phyloP scores from a whole-genome alignment of 2,797 vertebrate species.

The Thaleichthys pacificus region DNA sequence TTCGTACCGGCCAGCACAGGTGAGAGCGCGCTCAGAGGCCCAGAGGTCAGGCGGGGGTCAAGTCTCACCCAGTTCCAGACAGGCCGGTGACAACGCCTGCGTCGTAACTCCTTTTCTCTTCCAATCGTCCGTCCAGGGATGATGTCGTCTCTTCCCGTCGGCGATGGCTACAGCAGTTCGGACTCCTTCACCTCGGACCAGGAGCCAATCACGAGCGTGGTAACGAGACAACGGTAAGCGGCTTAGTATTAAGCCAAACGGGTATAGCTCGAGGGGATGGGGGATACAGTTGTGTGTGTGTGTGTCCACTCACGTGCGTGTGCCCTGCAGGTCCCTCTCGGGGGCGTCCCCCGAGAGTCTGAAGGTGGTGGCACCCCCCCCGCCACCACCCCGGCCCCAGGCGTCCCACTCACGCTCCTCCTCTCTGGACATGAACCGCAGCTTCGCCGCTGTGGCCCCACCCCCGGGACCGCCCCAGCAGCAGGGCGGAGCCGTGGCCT shows the following conservation, averaged over 20 bases:
- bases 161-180: slow-evolving; percentile 97
- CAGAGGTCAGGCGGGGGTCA: too few species aligned
- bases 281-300: not conserved
- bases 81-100: not conserved
- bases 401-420: slow-evolving; percentile 95
- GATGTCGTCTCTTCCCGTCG: slow-evolving; percentile 58
- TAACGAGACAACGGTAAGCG: slow-evolving; percentile 87
- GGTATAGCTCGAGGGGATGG: too few species aligned
- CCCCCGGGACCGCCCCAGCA: slow-evolving; percentile 68
- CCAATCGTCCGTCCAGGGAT: not conserved
- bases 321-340: slow-evolving; percentile 89
- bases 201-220: slow-evolving; percentile 86
- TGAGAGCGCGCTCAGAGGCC: slow-evolving; percentile 45
- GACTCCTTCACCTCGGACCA: slow-evolving; percentile 95
- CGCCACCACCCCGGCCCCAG: slow-evolving; percentile 92
- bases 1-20: slow-evolving; percentile 89
- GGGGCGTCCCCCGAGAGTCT: slow-evolving; percentile 89
- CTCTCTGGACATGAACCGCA: slow-evolving; percentile 96
- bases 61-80: too few species aligned
- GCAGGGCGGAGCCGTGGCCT: slow-evolving; percentile 83
- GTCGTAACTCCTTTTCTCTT: not conserved
- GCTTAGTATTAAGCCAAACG: too few species aligned
- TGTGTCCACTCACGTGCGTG: not conserved
- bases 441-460: slow-evolving; percentile 77
- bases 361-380: slow-evolving; percentile 87